Percentiles rank a stretch among this genome's conserved stretches.
These are phyloP conservation scores for Sandelia bainsii DNA, from an alignment of 2,797 vertebrate genomes.

Conservation along the genomic window DNA sequence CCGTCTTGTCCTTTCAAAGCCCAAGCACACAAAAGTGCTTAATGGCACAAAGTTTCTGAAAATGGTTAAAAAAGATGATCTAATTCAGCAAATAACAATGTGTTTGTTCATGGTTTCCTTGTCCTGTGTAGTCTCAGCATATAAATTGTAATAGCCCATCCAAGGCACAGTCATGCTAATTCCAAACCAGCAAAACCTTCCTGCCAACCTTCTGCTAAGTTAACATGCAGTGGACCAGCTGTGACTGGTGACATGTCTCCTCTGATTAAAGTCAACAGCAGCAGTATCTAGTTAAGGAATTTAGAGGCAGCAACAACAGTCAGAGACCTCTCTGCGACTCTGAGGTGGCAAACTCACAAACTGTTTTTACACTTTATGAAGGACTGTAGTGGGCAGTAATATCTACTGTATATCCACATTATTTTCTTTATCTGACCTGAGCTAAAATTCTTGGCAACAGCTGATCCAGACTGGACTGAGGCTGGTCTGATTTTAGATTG, in stretches of 20 bases:
- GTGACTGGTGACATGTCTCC: conserved; percentile 50
- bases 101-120: background rate
- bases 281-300: conserved; percentile 31
- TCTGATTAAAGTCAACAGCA: conserved; percentile 59
- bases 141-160: conserved; percentile 2
- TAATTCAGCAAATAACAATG: background rate
- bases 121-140: background rate
- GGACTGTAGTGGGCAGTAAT: background rate
- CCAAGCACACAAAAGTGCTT: background rate
- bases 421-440: background rate
- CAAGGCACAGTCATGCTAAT: conserved; percentile 19
- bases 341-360: conserved; percentile 25
- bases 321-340: conserved; percentile 23
- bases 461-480: background rate
- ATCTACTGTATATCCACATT: background rate
- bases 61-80: background rate
- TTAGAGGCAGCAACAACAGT: conserved; percentile 43
- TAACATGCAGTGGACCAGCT: conserved; percentile 44
- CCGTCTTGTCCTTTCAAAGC: background rate
- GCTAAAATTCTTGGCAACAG: background rate
- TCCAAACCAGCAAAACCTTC: conserved; percentile 7
- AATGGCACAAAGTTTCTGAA: background rate
- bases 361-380: background rate
- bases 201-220: conserved; percentile 18
- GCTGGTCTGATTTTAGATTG: no score